These are phyloP conservation scores for Lontra canadensis DNA, from an alignment of 2,113 vertebrate species.

Conservation along the genomic window DNA sequence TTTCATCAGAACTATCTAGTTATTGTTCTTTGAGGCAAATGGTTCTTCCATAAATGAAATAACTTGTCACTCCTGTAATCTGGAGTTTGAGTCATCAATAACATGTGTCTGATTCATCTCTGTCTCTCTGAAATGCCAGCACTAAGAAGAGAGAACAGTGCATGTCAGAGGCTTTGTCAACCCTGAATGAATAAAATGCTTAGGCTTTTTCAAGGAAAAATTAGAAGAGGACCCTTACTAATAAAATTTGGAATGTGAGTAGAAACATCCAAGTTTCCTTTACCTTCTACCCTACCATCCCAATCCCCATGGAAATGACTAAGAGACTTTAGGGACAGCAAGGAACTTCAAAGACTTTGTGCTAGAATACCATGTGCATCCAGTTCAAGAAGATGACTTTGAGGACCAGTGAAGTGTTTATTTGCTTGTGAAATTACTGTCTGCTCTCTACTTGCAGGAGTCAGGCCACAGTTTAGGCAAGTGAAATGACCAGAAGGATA, in stretches of 20 bases:
- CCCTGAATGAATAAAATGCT: background rate
- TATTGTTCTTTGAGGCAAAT: constrained; percentile 13
- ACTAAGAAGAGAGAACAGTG: background rate
- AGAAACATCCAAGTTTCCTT: background rate
- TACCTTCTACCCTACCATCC: background rate
- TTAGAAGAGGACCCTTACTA: background rate
- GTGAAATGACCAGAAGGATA: background rate
- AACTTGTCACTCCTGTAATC: background rate
- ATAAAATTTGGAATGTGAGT: background rate
- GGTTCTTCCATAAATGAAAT: background rate
- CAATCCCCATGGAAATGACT: background rate
- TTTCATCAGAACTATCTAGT: background rate
- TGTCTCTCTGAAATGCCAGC: background rate
- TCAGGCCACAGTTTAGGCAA: background rate
- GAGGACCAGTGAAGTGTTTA: background rate
- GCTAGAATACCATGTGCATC: background rate
- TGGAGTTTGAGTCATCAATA: constrained; percentile 31
- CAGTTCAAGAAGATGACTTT: background rate
- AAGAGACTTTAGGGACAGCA: background rate
- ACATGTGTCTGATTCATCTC: background rate
- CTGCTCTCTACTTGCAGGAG: background rate
- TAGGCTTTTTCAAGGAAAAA: background rate
- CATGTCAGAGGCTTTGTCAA: background rate
- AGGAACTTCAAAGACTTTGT: background rate
- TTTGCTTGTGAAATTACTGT: background rate